A percentile compares a stretch with the other conserved stretches of the same genome.
Evolutionary conservation across 2,113 vertebrate species (phyloP).

Genomic region (Toxotes jaculatrix): DNA sequence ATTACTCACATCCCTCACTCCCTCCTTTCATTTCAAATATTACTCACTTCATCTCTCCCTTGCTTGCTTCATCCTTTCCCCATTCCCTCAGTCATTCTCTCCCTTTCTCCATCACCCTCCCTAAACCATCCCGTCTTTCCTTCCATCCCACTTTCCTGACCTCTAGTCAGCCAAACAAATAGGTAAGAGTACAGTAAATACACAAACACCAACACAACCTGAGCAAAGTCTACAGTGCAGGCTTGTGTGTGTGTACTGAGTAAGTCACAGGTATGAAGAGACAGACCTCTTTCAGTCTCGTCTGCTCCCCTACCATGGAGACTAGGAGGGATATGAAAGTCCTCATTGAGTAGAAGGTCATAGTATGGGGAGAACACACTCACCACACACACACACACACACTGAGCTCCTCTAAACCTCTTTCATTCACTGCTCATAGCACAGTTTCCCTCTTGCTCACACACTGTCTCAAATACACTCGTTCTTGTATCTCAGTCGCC

Average conservation of each 20-base stretch:
- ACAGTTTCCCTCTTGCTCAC: slow-evolving; percentile 49
- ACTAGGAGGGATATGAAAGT: slow-evolving; percentile 71
- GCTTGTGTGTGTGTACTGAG: slow-evolving; percentile 42
- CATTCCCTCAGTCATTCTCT: background rate
- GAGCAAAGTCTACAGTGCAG: slow-evolving; percentile 64
- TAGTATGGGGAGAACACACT: slow-evolving; percentile 46
- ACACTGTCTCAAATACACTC: slow-evolving; percentile 34
- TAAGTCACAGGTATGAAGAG: slow-evolving; percentile 69
- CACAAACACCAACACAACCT: slow-evolving; percentile 47
- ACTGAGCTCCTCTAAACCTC: slow-evolving; percentile 41
- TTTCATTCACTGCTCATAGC: slow-evolving; percentile 64
- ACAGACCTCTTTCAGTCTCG: slow-evolving; percentile 71
- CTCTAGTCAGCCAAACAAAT: slow-evolving; percentile 59
- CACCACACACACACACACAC: slow-evolving; percentile 46
- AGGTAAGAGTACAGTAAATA: slow-evolving; percentile 69
- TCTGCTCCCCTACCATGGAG: slow-evolving; percentile 53
- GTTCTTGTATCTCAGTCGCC: slow-evolving; percentile 17
- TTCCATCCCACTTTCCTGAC: slow-evolving; percentile 34
- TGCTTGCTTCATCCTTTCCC: slow-evolving; percentile 31
- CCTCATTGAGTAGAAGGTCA: slow-evolving; percentile 77
- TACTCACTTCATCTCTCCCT: slow-evolving; percentile 56
- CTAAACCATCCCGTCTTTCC: background rate
- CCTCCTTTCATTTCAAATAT: slow-evolving; percentile 26
- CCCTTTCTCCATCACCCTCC: background rate
- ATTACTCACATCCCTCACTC: slow-evolving; percentile 59